Evolutionary conservation across 2,113 vertebrate genomes (phyloP).

Genomic region (Pteronura brasiliensis): DNA sequence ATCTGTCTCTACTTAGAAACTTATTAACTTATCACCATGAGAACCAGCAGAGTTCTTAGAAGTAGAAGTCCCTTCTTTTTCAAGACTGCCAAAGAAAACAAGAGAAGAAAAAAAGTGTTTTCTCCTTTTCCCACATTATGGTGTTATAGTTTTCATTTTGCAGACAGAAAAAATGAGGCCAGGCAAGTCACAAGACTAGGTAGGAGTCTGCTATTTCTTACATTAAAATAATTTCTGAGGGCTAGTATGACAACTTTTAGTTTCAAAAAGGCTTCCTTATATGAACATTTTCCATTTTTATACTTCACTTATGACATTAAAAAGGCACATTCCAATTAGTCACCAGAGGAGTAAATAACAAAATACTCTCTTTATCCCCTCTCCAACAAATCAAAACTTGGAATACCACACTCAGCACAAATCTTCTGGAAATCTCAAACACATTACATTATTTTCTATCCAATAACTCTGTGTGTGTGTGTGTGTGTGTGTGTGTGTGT

Average conservation of each 20-base stretch:
- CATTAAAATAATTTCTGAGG: not conserved
- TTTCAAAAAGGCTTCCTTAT: not conserved
- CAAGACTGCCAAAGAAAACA: not conserved
- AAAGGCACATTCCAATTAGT: not conserved
- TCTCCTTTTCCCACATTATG: not conserved
- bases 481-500: not conserved
- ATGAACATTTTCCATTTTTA: not conserved
- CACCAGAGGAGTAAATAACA: not conserved
- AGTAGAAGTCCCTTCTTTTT: not conserved
- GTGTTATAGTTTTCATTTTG: not conserved
- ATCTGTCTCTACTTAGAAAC: not conserved
- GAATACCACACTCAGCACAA: not conserved
- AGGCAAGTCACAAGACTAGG: not conserved
- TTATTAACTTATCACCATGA: not conserved
- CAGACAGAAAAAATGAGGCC: not conserved
- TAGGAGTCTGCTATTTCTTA: not conserved
- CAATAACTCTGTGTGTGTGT: not conserved
- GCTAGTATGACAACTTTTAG: not conserved
- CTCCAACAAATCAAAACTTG: not conserved
- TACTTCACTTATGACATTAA: not conserved
- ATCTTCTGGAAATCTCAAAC: not conserved
- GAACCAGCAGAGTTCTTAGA: not conserved
- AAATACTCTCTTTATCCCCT: not conserved
- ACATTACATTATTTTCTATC: not conserved
- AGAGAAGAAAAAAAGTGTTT: not conserved